Percentiles rank a stretch among this genome's conserved stretches.
These are phyloP conservation scores for Thalpophila matura DNA, from an alignment of 2,888 invertebrate genomes.

Conservation along the genomic window DNA sequence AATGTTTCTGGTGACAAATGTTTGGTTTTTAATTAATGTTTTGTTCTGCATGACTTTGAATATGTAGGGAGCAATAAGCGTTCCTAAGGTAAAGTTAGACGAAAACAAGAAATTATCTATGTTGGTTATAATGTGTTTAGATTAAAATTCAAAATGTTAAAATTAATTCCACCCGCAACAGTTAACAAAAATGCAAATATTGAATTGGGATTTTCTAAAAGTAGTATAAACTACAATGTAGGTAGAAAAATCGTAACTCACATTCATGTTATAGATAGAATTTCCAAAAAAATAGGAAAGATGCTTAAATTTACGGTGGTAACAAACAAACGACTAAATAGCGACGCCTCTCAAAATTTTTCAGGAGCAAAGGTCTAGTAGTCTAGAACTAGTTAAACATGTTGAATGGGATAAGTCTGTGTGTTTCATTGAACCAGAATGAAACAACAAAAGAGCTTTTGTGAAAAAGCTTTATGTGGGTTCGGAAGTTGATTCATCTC, in stretches of 20 bases:
- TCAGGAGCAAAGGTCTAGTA: not conserved
- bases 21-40: not conserved
- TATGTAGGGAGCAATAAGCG: not conserved
- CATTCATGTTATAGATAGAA: conserved; percentile 11
- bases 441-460: not conserved
- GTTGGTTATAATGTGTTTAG: too few species aligned
- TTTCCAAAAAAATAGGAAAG: too few species aligned
- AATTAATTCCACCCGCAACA: too few species aligned
- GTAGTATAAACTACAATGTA: not conserved
- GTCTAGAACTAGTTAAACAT: conserved; percentile 1
- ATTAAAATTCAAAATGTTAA: not conserved
- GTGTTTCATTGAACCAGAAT: not conserved
- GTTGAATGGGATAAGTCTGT: not conserved
- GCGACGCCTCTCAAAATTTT: too few species aligned
- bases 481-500: not conserved
- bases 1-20: conserved; percentile 13
- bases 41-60: not conserved
- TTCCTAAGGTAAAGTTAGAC: not conserved
- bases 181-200: not conserved
- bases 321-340: too few species aligned
- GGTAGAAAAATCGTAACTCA: conserved; percentile 2
- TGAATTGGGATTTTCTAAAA: not conserved
- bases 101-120: not conserved
- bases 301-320: too few species aligned
- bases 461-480: not conserved